Evolutionary conservation across 2,113 vertebrate genomes (phyloP), one percentile per base, ranked within the genome.

Genomic region (Dryoscopus gambensis): DNA sequence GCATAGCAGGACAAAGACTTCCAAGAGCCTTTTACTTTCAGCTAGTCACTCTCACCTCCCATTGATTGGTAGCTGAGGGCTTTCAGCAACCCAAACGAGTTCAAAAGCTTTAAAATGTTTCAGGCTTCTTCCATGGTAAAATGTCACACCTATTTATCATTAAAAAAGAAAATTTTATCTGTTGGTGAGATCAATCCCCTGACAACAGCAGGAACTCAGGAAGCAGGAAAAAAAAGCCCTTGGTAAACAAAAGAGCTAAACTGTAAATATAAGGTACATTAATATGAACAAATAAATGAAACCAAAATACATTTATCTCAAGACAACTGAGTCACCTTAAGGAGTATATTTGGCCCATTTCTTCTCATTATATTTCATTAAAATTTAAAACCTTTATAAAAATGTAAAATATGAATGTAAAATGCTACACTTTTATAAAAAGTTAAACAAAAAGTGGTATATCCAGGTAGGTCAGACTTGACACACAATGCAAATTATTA

Each of bases 61-160:
- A 86, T 47, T 86, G 59, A 86, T 42, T 63, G 55, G 47, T 78
- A 78, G 52, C 60, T 74, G 53, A 89, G 42, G 55, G 42, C 31
- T 80, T 94, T 85, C 62, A 76, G 57, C 17, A 82, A 50, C 18
- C 23, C 67, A 35, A 95, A 93, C 1, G 1, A 92, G 47, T 86
- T 95, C 63, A 84, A 85, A 96, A 86, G 63, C 52, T 89, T 84
- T 74, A 64, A 89, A 95, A 69, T 47, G 47, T 81, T 92, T 80
- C 25, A 77, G 25, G 25, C 21, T 12, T 84, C 90, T 94, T 87
- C 78, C 44, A 70, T 80, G 19, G 24, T 75, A 95, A 92, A 92
- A 91, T 78, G 55, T 67, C 87, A 89, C 44, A 59, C 52, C 30
- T 77, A 42, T 78, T 81, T 89, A 77, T 42, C 30, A 91, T 89